Evolutionary conservation across 2,113 vertebrate genomes (phyloP).

Genomic region (Indri indri): DNA sequence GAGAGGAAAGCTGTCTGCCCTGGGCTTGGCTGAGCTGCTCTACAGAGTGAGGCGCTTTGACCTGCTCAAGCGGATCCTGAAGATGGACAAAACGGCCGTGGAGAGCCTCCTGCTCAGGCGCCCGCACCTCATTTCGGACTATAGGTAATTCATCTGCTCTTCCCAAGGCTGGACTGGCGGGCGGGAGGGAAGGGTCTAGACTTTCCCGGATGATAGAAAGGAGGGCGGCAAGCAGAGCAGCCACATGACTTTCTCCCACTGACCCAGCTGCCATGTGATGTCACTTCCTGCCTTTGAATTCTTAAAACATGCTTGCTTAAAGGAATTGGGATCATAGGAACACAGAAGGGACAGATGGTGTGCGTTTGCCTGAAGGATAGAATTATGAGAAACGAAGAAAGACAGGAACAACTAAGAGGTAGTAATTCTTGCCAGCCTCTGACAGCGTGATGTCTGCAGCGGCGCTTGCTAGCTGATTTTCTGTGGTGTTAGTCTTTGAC

Average conservation of each 20-base stretch:
- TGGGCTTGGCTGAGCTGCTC: constrained; percentile 86
- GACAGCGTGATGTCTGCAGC: not conserved
- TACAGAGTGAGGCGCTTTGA: constrained; percentile 90
- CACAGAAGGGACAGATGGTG: not conserved
- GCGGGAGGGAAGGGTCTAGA: not conserved
- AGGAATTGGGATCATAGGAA: not conserved
- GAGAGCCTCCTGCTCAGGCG: constrained; percentile 78
- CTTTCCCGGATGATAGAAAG: not conserved
- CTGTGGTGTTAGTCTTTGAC: not conserved
- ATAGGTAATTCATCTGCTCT: constrained; percentile 86
- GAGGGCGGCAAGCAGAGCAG: not conserved
- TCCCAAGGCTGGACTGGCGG: not conserved
- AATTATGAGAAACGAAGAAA: not conserved
- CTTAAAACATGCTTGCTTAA: not conserved
- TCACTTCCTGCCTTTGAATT: constrained; percentile 7
- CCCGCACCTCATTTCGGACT: constrained; percentile 83
- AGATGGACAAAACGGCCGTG: constrained; percentile 80
- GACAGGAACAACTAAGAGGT: not conserved
- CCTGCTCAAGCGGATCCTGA: constrained; percentile 86
- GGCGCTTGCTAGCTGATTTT: not conserved
- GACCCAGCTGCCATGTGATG: not conserved
- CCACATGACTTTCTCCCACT: not conserved
- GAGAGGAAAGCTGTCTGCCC: constrained; percentile 66
- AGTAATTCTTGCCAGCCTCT: not conserved
- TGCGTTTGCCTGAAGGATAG: not conserved